phyloP scores from a whole-genome alignment of 2,113 vertebrate genomes.

The Capricornis sumatraensis region DNA sequence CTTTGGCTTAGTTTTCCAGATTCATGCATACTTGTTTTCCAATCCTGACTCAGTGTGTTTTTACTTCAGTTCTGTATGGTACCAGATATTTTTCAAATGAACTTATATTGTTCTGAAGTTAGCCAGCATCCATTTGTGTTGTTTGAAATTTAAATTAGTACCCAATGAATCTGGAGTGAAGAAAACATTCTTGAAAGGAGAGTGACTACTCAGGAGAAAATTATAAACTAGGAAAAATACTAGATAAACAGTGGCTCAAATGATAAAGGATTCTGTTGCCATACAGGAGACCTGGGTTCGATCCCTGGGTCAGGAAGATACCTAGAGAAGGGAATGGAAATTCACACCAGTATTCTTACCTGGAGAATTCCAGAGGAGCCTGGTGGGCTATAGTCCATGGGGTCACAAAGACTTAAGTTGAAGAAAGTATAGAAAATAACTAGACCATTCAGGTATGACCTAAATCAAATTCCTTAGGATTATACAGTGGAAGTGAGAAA shows the following conservation, averaged over 20 bases:
- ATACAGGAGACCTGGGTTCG: neutral
- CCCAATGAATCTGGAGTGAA: neutral
- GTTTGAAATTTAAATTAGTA: neutral
- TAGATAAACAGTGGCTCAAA: neutral
- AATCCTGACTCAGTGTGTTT: neutral
- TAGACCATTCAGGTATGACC: neutral
- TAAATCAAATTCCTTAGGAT: neutral
- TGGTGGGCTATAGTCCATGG: neutral
- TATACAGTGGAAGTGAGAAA: neutral
- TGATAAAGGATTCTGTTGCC: neutral
- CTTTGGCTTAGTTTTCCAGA: neutral
- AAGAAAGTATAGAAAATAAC: neutral
- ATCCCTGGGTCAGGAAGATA: neutral
- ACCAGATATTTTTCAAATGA: neutral
- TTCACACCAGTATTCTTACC: neutral
- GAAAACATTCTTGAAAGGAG: neutral
- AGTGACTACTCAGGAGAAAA: neutral
- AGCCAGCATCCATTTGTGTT: neutral
- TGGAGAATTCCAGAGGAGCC: neutral
- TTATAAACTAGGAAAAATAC: neutral
- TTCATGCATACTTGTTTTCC: neutral
- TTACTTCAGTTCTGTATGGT: neutral
- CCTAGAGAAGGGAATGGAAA: neutral
- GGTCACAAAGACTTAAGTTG: neutral
- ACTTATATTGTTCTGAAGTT: neutral